Percentiles rank a stretch among this genome's conserved stretches.
These are phyloP conservation scores for Sphenodon punctatus DNA, from an alignment of 2,797 vertebrate genomes.

Conservation along the genomic window DNA sequence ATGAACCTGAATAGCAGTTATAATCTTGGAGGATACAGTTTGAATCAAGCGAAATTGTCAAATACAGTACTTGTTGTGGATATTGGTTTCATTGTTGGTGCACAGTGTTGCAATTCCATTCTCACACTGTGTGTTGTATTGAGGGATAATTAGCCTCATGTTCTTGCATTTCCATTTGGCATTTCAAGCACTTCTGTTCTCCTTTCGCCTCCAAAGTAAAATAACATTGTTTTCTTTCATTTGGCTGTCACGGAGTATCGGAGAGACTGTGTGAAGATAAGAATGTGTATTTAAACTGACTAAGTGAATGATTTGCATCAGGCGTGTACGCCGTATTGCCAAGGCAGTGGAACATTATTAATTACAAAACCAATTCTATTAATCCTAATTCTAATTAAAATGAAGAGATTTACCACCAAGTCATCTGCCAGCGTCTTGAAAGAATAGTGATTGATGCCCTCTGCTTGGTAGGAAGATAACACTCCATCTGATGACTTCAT, in stretches of 20 bases:
- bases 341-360: neutral
- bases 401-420: neutral
- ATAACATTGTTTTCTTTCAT: neutral
- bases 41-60: too few relatives aligned
- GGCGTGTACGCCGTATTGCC: neutral
- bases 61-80: too few relatives aligned
- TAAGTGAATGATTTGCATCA: neutral
- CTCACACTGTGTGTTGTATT: neutral
- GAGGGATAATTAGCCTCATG: neutral
- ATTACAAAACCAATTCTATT: neutral
- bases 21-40: too few relatives aligned
- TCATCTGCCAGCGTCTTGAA: neutral
- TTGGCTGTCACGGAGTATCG: neutral
- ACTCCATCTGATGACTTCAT: neutral
- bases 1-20: too few relatives aligned
- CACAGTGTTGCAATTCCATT: neutral
- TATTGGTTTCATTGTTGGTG: too few relatives aligned
- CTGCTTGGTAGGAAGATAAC: neutral
- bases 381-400: slow-evolving; percentile 13
- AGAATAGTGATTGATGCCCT: neutral
- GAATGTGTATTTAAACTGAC: neutral
- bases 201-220: neutral
- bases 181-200: neutral
- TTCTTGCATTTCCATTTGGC: neutral
- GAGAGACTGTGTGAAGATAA: neutral